Conservation (phyloP, 30 jellyfish, hydroid and myxozoan genomes). For the Mastigias papua region DNA sequence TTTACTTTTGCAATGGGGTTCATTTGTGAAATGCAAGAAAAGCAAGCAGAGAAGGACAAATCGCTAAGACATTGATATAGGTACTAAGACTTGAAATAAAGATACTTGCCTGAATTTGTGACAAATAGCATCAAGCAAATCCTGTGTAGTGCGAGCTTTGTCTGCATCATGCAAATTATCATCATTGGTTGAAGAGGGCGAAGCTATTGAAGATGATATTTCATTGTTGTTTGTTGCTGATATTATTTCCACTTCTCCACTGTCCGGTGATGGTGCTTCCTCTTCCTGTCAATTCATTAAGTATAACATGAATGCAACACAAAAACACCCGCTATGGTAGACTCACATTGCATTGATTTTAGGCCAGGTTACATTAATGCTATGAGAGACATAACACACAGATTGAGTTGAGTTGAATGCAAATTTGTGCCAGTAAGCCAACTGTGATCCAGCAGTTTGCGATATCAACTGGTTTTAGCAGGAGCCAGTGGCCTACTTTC, state of each 20-base stretch:
- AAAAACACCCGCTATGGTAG: background rate
- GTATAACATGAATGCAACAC: background rate
- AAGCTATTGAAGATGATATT: constrained; percentile 56
- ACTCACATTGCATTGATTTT: no score
- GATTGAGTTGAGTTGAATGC: no score
- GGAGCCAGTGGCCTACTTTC: no score
- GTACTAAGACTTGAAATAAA: no score
- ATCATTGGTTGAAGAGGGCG: constrained; percentile 56
- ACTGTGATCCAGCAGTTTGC: no score
- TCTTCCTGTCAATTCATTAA: constrained; percentile 11
- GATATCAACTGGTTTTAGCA: no score
- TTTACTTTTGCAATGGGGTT: no score
- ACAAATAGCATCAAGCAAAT: constrained; percentile 68
- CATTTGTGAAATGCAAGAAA: no score
- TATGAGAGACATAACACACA: no score
- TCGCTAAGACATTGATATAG: background rate
- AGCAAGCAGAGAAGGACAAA: background rate
- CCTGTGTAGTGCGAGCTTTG: constrained; percentile 26
- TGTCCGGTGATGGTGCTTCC: constrained; percentile 20
- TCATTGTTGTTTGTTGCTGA: constrained; percentile 52
- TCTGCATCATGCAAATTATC: constrained; percentile 32
- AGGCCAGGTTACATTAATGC: no score
- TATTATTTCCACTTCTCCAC: constrained; percentile 22
- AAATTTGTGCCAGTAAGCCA: no score
- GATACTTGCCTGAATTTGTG: constrained; percentile 55